These are phyloP conservation scores for Plutomurus gul DNA, from an alignment of 1,140 invertebrate genomes.

Conservation along the genomic window DNA sequence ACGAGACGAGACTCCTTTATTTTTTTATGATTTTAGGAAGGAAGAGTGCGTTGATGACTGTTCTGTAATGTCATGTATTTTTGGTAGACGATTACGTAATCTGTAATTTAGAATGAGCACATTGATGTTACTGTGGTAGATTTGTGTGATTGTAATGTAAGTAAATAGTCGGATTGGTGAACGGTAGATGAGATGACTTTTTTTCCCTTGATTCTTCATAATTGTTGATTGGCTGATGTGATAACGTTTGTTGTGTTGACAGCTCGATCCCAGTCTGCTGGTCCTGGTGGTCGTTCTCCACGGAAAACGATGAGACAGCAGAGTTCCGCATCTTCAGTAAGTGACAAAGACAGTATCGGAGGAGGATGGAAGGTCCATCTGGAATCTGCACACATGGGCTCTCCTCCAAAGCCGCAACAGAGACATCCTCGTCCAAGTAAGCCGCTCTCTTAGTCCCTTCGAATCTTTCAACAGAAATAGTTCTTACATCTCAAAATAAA, in stretches of 20 bases:
- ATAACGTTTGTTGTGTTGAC: constrained; percentile 37
- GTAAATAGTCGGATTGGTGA: too few species aligned
- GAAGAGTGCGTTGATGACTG: too few species aligned
- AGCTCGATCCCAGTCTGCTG: constrained; percentile 69
- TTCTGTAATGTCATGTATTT: too few species aligned
- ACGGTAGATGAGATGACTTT: too few species aligned
- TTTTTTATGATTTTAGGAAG: too few species aligned
- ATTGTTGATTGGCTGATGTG: background rate
- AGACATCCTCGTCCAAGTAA: constrained; percentile 62
- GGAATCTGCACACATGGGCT: constrained; percentile 36
- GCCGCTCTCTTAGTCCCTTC: background rate
- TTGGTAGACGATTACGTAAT: too few species aligned
- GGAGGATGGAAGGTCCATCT: constrained; percentile 51
- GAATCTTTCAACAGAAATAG: background rate
- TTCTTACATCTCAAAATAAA: background rate
- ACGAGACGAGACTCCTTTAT: too few species aligned
- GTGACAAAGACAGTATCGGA: constrained; percentile 43
- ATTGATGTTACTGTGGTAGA: too few species aligned
- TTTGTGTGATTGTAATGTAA: too few species aligned
- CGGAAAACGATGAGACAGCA: constrained; percentile 47
- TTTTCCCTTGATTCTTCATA: too few species aligned
- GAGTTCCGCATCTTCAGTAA: constrained; percentile 45
- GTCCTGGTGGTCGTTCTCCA: constrained; percentile 47
- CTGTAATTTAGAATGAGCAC: too few species aligned
- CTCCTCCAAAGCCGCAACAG: constrained; percentile 54